Percentiles rank a stretch among this genome's conserved stretches.
These are phyloP conservation scores for Nycticryphes semicollaris DNA, from an alignment of 2,113 vertebrate species.

Conservation along the genomic window DNA sequence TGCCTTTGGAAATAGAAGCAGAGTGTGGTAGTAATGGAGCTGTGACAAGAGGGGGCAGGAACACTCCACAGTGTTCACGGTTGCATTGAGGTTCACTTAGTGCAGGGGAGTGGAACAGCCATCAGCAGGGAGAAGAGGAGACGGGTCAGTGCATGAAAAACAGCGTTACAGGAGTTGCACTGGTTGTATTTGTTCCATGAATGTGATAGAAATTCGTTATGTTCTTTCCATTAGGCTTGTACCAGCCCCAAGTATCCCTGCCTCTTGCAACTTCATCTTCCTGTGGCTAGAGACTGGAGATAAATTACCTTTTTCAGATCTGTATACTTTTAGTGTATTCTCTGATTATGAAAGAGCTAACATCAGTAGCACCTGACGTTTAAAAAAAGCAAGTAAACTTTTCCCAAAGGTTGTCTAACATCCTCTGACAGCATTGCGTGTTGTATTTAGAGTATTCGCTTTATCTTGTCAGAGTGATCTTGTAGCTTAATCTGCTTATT, in stretches of 20 bases:
- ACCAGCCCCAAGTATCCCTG: not conserved
- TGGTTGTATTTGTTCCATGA: not conserved
- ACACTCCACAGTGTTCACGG: not conserved
- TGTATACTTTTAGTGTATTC: not conserved
- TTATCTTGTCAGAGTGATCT: not conserved
- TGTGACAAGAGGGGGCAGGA: slow-evolving; percentile 32
- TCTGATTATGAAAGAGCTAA: not conserved
- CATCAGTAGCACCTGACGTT: not conserved
- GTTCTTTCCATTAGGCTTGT: not conserved
- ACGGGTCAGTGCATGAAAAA: too few species aligned
- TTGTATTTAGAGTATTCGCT: not conserved
- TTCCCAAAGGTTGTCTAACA: not conserved
- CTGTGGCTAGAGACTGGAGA: not conserved
- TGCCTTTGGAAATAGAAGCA: not conserved
- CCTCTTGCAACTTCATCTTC: not conserved
- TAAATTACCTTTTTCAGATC: not conserved
- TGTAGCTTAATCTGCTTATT: not conserved
- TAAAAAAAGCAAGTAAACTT: too few species aligned
- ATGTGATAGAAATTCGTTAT: not conserved
- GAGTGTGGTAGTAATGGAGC: not conserved
- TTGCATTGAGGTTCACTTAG: not conserved
- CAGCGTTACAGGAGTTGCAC: accelerated
- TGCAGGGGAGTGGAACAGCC: not conserved
- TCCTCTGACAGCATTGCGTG: not conserved
- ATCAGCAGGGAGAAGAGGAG: not conserved